Evolutionary conservation across 2,797 vertebrate species (phyloP), one percentile per base, ranked within the genome.

Genomic region (Oreonectes daqikongensis): DNA sequence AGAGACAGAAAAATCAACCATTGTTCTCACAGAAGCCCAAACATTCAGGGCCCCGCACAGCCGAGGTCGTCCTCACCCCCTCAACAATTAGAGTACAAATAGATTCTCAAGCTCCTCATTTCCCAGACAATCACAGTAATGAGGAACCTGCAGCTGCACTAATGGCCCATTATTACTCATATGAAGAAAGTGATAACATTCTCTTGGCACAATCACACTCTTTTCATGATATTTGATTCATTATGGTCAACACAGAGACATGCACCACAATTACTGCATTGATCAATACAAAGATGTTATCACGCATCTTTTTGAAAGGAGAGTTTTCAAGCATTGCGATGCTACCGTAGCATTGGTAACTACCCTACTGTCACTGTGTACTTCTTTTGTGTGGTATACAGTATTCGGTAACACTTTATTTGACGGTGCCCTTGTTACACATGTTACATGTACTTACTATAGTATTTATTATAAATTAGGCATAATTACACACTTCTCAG

Each of bases 151-250:
- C 87, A 80, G 81, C 81, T 84, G 72, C 79, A 53, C 77, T 87
- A 87, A 88, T 86, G 82, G 75, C 59, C 85, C 79, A 81, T 86
- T 89, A 86, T 89, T 87, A 83, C 87, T 84, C 86, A 85, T 83
- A 86, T 69, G 77, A 77, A 82, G 82, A 76, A 78, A 79, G 70
- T 66, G 83, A 88, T 84, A 80, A 87, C 84, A 83, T 76, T 70
- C 80, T 84, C 64, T 85, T 85, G 78, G 78, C 84, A 84, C 83
- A 85, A 85, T 87, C 89, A 91, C 85, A 89, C 82, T 80, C 75
- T 67, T 53, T 71, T 74, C 78, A 83, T 91, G 83, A 90, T 91
- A 88, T 91, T 91, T 92, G 89, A 92, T 92, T 91, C 86, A 90
- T 89, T 84, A 84, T 84, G 85, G 86, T 83, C 81, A 85, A 87